Conservation (phyloP, 1,140 invertebrate genomes). For the Diorhabda carinulata region DNA sequence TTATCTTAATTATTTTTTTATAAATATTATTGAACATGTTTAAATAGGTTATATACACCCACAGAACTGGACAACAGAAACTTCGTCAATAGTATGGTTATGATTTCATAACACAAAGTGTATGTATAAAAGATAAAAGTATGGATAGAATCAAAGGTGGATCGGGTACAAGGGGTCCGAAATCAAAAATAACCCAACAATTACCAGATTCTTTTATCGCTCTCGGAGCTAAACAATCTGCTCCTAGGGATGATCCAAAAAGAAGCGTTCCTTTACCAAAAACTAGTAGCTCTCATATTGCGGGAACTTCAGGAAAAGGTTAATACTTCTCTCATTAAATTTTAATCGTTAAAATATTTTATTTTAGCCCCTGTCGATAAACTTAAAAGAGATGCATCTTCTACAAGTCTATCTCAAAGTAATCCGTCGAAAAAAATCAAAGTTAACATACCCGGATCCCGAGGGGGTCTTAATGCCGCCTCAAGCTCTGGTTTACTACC, state of each 20-base stretch:
- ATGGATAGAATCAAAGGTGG: constrained; percentile 58
- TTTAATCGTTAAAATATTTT: background rate
- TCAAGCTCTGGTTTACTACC: constrained; percentile 43
- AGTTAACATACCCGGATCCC: constrained; percentile 39
- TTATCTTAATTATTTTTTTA: too few species aligned
- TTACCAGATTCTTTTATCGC: constrained; percentile 58
- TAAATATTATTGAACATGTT: too few species aligned
- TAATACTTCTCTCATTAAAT: constrained; percentile 6
- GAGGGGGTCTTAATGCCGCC: constrained; percentile 39
- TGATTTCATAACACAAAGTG: too few species aligned
- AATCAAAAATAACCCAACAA: constrained; percentile 61
- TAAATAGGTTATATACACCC: too few species aligned
- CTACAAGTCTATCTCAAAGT: constrained; percentile 41
- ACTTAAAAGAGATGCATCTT: constrained; percentile 40
- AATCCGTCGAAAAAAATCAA: constrained; percentile 56
- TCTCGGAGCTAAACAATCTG: constrained; percentile 55
- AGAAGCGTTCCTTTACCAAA: constrained; percentile 52
- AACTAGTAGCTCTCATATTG: constrained; percentile 48
- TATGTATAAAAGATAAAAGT: too few species aligned
- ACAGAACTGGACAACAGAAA: too few species aligned
- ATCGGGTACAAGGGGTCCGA: constrained; percentile 52
- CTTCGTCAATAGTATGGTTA: too few species aligned
- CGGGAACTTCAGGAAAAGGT: constrained; percentile 46
- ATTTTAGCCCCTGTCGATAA: constrained; percentile 26
- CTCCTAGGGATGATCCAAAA: constrained; percentile 54